phyloP scores from a whole-genome alignment of 23 tunicate species.

The Ascidia mentula region DNA sequence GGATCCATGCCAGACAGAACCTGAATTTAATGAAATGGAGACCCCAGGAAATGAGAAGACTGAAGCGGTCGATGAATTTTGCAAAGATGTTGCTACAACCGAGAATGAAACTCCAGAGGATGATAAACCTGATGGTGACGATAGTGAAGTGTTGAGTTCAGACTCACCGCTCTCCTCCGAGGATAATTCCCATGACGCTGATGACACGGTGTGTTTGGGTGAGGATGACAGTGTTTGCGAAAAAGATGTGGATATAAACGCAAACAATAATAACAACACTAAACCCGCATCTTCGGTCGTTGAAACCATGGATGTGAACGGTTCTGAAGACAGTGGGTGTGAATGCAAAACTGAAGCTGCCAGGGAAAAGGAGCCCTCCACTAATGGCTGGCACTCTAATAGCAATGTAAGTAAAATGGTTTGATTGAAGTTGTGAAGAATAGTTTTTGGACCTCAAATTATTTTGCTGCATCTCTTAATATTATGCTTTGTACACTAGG shows the following conservation, averaged over 20 bases:
- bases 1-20: not conserved
- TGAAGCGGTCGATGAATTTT: not conserved
- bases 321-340: conserved; percentile 7
- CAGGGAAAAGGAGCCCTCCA: not conserved
- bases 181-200: not conserved
- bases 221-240: conserved; percentile 7
- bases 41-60: too few relatives aligned
- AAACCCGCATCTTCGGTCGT: not conserved
- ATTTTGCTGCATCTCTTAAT: too few relatives aligned
- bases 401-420: not conserved
- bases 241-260: not conserved
- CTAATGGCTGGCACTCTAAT: not conserved
- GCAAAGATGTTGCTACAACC: not conserved
- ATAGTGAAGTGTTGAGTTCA: not conserved
- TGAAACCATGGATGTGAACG: conserved; percentile 1
- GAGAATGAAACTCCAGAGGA: not conserved
- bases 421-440: too few relatives aligned
- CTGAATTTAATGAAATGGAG: not conserved
- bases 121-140: not conserved
- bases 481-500: too few relatives aligned
- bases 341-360: not conserved
- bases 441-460: too few relatives aligned
- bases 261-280: not conserved
- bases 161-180: not conserved
- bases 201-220: not conserved